Evolutionary conservation across 2,797 vertebrate species (phyloP).

Genomic region (Erethizon dorsatum): DNA sequence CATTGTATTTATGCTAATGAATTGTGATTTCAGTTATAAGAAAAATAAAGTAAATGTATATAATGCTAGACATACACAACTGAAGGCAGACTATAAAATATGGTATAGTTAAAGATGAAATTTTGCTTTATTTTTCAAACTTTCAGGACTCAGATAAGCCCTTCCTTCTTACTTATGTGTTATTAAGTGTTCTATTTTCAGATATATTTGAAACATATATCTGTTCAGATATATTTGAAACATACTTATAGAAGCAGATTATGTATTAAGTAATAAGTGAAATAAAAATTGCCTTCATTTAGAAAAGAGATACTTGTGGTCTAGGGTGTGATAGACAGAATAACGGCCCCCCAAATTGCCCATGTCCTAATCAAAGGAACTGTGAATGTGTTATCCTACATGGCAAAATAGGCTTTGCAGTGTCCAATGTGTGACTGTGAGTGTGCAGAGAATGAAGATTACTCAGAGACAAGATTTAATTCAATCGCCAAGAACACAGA

Average conservation of each 20-base stretch:
- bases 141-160: background rate
- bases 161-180: background rate
- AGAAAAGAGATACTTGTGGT: background rate
- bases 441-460: background rate
- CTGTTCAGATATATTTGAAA: background rate
- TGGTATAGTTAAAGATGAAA: background rate
- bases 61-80: background rate
- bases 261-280: background rate
- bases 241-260: background rate
- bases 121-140: slow-evolving; percentile 44
- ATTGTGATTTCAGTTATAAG: slow-evolving; percentile 1
- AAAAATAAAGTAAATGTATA: background rate
- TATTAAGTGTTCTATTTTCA: slow-evolving; percentile 28
- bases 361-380: background rate
- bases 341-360: background rate
- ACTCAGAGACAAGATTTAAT: background rate
- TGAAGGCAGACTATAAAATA: background rate
- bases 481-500: background rate
- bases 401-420: background rate
- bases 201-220: too few species aligned
- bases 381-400: background rate
- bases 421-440: background rate
- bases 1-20: background rate
- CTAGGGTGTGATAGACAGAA: background rate
- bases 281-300: background rate